Evolutionary conservation across 2,797 vertebrate genomes (phyloP).

Genomic region (Chlorospingus flavigularis): DNA sequence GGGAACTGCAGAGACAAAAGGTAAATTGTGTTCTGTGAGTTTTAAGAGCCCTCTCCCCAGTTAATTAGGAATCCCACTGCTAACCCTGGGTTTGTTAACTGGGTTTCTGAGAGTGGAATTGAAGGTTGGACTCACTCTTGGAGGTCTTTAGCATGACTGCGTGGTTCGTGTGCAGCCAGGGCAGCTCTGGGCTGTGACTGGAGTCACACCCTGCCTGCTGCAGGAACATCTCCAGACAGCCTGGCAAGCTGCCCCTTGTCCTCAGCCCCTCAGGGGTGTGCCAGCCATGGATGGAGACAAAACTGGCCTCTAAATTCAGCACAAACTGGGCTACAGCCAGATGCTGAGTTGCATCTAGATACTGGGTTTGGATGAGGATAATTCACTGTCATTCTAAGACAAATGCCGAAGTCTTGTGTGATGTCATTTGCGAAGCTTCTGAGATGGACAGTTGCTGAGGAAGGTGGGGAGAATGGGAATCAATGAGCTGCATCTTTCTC

Average conservation of each 20-base stretch:
- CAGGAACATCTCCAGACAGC: neutral
- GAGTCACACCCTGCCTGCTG: neutral
- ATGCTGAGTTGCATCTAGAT: neutral
- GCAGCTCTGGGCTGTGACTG: neutral
- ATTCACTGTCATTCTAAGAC: neutral
- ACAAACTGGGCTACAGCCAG: neutral
- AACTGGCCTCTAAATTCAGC: neutral
- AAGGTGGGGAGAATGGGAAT: neutral
- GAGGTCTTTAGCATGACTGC: neutral
- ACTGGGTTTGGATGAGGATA: neutral
- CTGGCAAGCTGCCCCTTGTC: neutral
- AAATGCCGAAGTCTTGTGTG: neutral
- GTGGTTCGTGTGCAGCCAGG: neutral
- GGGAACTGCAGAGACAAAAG: slow-evolving; percentile 75
- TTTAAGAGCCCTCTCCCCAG: neutral
- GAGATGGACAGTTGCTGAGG: fast-evolving
- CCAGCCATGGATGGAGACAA: neutral
- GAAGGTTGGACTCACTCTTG: fast-evolving
- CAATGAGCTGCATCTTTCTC: neutral
- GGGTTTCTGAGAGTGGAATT: neutral
- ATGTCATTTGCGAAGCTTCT: neutral
- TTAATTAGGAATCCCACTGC: neutral
- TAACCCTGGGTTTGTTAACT: neutral
- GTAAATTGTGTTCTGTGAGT: neutral
- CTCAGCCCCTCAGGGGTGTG: neutral